Evolutionary conservation across 2,797 vertebrate species (phyloP).

Genomic region (Coregonus ussuriensis): DNA sequence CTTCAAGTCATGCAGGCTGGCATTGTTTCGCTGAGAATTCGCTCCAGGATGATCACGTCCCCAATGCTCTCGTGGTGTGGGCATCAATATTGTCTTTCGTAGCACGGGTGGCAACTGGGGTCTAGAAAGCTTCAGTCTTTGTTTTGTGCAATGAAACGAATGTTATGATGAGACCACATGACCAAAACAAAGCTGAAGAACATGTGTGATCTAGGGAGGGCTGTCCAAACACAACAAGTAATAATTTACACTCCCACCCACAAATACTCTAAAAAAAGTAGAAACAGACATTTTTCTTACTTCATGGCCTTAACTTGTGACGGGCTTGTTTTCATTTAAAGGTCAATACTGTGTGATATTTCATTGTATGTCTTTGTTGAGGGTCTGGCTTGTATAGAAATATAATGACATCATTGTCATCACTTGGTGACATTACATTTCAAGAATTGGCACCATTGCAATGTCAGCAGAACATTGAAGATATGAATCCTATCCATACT

Average conservation of each 20-base stretch:
- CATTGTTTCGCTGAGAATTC: background rate
- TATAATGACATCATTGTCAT: background rate
- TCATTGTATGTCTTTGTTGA: background rate
- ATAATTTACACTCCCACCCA: background rate
- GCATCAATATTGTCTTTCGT: conserved; percentile 9
- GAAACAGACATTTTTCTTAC: background rate
- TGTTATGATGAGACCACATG: conserved; percentile 33
- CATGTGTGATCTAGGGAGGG: conserved; percentile 11
- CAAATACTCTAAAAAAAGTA: background rate
- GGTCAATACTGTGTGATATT: background rate
- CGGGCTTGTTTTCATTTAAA: no score
- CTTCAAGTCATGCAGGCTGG: background rate
- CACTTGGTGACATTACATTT: background rate
- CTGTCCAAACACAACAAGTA: conserved; percentile 25
- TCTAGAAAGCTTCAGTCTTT: conserved; percentile 6
- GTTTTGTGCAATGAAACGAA: conserved; percentile 8
- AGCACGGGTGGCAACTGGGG: background rate
- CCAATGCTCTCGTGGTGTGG: conserved; percentile 5
- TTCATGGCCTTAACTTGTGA: background rate
- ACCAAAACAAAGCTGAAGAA: conserved; percentile 14
- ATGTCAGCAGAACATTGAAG: conserved; percentile 8
- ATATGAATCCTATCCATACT: conserved; percentile 15
- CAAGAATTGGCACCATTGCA: background rate
- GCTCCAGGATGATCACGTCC: conserved; percentile 13
- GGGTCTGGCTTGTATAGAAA: background rate